Base-by-base conservation (phyloP, 2,113 vertebrate species). In the Pterocles gutturalis region DNA sequence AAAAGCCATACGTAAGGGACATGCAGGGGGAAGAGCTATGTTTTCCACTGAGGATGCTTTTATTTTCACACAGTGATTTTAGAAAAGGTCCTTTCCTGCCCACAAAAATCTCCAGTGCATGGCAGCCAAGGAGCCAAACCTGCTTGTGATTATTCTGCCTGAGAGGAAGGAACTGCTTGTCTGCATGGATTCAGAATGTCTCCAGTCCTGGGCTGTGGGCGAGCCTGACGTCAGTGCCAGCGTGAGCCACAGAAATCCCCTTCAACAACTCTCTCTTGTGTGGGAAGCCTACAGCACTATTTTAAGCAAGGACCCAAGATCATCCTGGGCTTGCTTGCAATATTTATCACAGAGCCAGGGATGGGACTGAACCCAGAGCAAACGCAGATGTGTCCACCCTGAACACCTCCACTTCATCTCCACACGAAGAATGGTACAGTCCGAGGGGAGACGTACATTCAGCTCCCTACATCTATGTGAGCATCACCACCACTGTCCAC, bases 221-320 rank as follows among this genome's bases (percentile, higher is more conserved):
- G 49, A 86, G 57, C 43, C 38, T 91, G 90, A 97, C 21, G 5
- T 93, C 83, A 81, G 71, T 77, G 83, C 78, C 80, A 45, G 55
- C 4, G 79, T 36, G 89, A 93, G 71, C 82, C 79, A 67, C 14
- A 77, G 34, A 75, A 89, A 94, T 81, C 55, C 76, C 87, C 67
- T 85, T 79, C 57, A 88, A 92, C 53, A 81, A 43, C 36, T 46
- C 61, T 64, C 38, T 21, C 81, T 75, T 76, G 72, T 41, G 89
- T 78, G 62, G 95, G 95, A 96, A 89, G 81, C 89, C 79, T 61
- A 51, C 3, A 25, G 69, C 17, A 49, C 65, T 82, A 91, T 83
- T 92, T 95, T 87, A 95, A 95, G 92, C 72, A 83, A 87, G 49
- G 51, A 79, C 54, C 62, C 71, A 67, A 53, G 69, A 84, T 54